Evolutionary conservation across 2,888 invertebrate genomes (phyloP), one percentile per base, ranked within the genome.

Genomic region (Dolichomitus sp.): DNA sequence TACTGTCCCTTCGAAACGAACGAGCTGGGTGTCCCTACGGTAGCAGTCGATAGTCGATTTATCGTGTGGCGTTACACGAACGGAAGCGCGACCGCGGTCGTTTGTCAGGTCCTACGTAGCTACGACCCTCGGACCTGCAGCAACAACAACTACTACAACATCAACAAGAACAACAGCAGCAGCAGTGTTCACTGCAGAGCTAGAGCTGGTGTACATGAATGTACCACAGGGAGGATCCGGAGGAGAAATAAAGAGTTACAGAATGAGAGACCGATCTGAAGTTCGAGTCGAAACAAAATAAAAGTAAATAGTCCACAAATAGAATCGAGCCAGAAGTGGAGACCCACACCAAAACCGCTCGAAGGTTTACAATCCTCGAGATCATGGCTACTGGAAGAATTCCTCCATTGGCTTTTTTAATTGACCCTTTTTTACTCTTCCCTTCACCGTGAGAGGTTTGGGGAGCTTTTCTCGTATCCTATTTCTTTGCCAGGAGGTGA

Each of bases 1-100:
- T 66, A 69, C 45, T 57, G 48, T 48, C 50, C 69, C 61, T 61
- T 40, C 37, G 61, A 72, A 76, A 83, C 72, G 83, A 76, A 83
- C 83, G 83, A 83, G 76, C 70, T 48, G 75, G 65, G 4, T 30
- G 52, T 77, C 65, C 65, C 73, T 74, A 73, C 65, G 69, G 83
- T 68, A 81, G 66, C 81, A 84, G 84, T 84, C 85, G 84, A 85
- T 85, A 82, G 74, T 63, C 85, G 84, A 85, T 85, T 85, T 84
- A 85, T 84, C 72, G 81, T 84, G 76, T 59, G 84, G 81, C 81
- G 84, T 82, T 77, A 75, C 81, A 73, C 84, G 82, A 85, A 77
- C 85, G 84, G 76, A 81, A 80, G 80, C 75, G 80, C 77, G 84
- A 84, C 83, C 81, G 42, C 76, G 85, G 72, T 75, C 80, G 82